A percentile compares a stretch with the other conserved stretches of the same genome.
These are phyloP conservation scores for Ctenopoma kingsleyae DNA, from an alignment of 2,797 vertebrate genomes.

Conservation along the genomic window DNA sequence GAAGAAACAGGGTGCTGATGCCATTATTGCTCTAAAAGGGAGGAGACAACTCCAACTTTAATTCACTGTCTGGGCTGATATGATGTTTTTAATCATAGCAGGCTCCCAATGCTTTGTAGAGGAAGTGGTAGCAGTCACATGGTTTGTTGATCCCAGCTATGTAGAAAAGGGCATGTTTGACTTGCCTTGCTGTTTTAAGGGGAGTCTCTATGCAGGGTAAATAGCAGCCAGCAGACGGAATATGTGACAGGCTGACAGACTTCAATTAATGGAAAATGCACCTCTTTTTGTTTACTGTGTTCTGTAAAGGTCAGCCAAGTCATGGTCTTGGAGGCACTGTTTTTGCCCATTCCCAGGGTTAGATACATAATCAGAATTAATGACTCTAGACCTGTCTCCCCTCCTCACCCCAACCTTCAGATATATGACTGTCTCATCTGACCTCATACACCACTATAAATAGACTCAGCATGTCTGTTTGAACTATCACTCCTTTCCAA, in stretches of 20 bases:
- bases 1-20: constrained; percentile 3
- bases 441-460: constrained; percentile 91
- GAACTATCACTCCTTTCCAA: constrained; percentile 60
- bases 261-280: constrained; percentile 93
- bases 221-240: constrained; percentile 87
- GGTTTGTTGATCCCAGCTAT: constrained; percentile 77
- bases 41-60: constrained; percentile 58
- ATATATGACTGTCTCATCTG: constrained; percentile 93
- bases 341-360: constrained; percentile 97
- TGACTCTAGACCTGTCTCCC: constrained; percentile 84
- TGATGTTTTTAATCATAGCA: constrained; percentile 77
- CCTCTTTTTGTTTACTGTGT: constrained; percentile 94
- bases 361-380: constrained; percentile 97
- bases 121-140: constrained; percentile 76
- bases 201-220: constrained; percentile 92
- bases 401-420: constrained; percentile 86
- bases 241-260: constrained; percentile 87
- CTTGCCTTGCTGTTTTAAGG: constrained; percentile 84
- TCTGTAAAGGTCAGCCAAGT: constrained; percentile 93
- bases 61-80: constrained; percentile 69
- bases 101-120: constrained; percentile 73
- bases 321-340: constrained; percentile 90
- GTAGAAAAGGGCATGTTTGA: constrained; percentile 86
- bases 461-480: constrained; percentile 85
- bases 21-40: constrained; percentile 59